Conservation (phyloP, 1,140 invertebrate genomes). For the Stenopsyche tienmushanensis region DNA sequence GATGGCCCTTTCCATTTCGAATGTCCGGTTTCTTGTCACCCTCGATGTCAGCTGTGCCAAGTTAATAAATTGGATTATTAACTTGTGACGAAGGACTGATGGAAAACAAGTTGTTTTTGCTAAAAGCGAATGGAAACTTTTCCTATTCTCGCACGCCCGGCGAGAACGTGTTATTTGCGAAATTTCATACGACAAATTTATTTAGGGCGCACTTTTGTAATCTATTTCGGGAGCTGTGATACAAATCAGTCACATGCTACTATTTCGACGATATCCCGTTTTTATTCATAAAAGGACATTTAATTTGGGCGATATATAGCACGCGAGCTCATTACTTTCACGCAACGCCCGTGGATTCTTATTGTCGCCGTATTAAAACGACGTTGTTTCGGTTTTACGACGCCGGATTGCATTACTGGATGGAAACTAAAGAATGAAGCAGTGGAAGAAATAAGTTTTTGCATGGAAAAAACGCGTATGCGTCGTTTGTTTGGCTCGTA, state of each 20-base stretch:
- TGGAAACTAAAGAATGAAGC: neutral
- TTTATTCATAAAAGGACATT: too few species aligned
- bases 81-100: slow-evolving; percentile 40
- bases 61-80: slow-evolving; percentile 42
- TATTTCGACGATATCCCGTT: too few species aligned
- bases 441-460: neutral
- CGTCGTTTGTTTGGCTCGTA: slow-evolving; percentile 37
- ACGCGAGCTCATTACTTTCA: neutral
- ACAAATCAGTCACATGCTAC: too few species aligned
- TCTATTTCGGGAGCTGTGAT: too few species aligned
- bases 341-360: neutral
- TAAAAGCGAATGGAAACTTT: slow-evolving; percentile 28
- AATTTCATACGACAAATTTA: neutral
- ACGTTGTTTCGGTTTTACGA: neutral
- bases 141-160: slow-evolving; percentile 23
- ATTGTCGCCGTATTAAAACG: neutral
- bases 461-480: slow-evolving; percentile 5
- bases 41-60: slow-evolving; percentile 22
- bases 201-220: too few species aligned
- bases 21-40: slow-evolving; percentile 19
- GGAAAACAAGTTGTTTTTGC: slow-evolving; percentile 40
- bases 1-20: too few species aligned
- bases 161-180: neutral
- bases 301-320: too few species aligned
- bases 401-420: neutral